A percentile compares a stretch with the other conserved stretches of the same genome.
Evolutionary conservation across 2,888 invertebrate genomes (phyloP).

Genomic region (Heliconius sara): DNA sequence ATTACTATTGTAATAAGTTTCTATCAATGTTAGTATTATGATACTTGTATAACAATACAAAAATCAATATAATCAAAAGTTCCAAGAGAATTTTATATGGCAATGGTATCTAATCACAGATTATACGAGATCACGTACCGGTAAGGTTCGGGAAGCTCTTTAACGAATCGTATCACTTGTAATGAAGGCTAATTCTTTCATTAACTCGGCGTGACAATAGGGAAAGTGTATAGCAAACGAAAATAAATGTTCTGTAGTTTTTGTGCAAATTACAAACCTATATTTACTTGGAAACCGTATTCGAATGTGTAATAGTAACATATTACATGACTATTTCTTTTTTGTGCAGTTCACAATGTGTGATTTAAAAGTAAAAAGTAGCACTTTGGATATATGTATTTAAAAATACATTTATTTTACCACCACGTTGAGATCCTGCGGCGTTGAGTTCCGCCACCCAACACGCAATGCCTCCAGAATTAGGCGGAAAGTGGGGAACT

Average conservation of each 20-base stretch:
- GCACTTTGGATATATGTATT: neutral
- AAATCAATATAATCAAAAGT: slow-evolving; percentile 18
- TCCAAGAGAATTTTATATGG: slow-evolving; percentile 31
- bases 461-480: too few species aligned
- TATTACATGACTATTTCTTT: neutral
- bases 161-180: slow-evolving; percentile 82
- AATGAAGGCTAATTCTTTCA: slow-evolving; percentile 85
- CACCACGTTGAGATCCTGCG: too few species aligned
- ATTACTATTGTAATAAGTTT: too few species aligned
- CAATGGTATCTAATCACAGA: slow-evolving; percentile 75
- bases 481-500: too few species aligned
- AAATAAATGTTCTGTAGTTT: slow-evolving; percentile 62
- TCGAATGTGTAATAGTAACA: neutral
- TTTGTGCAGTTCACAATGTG: neutral
- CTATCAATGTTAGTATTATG: too few species aligned
- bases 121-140: slow-evolving; percentile 62
- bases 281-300: neutral
- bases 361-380: neutral
- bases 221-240: slow-evolving; percentile 75
- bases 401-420: neutral
- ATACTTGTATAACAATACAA: neutral
- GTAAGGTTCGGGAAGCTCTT: slow-evolving; percentile 82
- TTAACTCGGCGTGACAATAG: slow-evolving; percentile 81
- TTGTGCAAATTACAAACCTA: slow-evolving; percentile 34
- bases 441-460: too few species aligned